Base-by-base conservation (phyloP, 2,888 invertebrate species). In the Melinaea marsaeus region DNA sequence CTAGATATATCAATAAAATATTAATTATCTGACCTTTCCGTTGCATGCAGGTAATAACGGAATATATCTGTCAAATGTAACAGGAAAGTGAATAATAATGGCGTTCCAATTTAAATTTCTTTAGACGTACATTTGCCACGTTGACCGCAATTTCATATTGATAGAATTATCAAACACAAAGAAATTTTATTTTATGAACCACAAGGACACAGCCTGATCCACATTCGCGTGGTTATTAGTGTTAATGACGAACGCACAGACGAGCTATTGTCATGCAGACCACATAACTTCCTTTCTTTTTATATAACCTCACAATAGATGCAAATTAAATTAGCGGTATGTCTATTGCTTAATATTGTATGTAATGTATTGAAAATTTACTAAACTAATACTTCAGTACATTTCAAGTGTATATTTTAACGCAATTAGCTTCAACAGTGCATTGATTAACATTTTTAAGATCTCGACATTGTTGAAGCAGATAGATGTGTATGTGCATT, bases 91-190 rank as follows among this genome's bases (percentile, higher is more conserved):
- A 67, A 67, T 60, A 59, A 60, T 54, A 62, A 60, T 58, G 54
- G 72, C 76, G 79, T 83, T 79, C 79, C 80, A 79, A 77, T 70
- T 72, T 69, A 62, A 69, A 78, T 83, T 80, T 78, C 78, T 74
- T 71, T 75, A 71, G 75, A 72, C 65, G 69, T 69, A 72, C 80
- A 76, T 81, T 84, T 81, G 82, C 87, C 86, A 79, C 84, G 79
- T 78, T 71, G 72, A 86, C 86, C 88, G 75, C 88, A 87, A 79
- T 79, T 79, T 76, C 78, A 84, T 83, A 85, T 86, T 86, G 86
- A 88, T 88, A 86, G 83, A 88, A 86, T 87, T 84, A 83, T 88
- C 85, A 84, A 79, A 72, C 75, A 66, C 78, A 80, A 80, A 75
- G 73, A 76, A 73, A 78, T 75, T 82, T 82, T 82, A 81, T 84